Evolutionary conservation across 2,888 invertebrate species (phyloP).

Genomic region (Desoria tigrina): DNA sequence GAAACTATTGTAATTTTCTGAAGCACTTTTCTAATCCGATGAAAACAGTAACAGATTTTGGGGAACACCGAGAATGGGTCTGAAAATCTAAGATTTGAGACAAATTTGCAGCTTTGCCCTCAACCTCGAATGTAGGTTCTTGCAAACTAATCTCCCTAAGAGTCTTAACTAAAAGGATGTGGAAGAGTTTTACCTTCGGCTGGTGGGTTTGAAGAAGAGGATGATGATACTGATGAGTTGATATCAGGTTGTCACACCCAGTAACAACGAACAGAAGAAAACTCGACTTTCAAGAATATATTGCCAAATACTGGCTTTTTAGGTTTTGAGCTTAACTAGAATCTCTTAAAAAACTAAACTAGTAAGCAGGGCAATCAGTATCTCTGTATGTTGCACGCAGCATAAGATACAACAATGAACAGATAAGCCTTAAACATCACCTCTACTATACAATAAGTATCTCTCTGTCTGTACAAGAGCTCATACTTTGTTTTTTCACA

Average conservation of each 20-base stretch:
- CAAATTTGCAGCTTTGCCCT: too few species aligned
- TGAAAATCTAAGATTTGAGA: too few species aligned
- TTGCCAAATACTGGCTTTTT: constrained; percentile 18
- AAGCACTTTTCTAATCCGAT: too few species aligned
- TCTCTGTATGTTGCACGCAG: constrained; percentile 7
- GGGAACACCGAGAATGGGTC: too few species aligned
- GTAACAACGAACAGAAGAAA: constrained; percentile 27
- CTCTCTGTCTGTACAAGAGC: not conserved
- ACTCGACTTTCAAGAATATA: constrained; percentile 18
- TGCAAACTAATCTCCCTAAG: not conserved
- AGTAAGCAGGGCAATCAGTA: constrained; percentile 13
- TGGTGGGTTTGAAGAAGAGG: constrained; percentile 10
- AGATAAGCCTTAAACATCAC: not conserved
- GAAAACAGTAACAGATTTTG: too few species aligned
- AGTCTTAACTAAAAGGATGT: constrained; percentile 1
- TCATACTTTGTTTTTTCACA: not conserved
- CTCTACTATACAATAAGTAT: too few species aligned
- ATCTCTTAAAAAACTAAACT: constrained; percentile 10
- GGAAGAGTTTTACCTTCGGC: constrained; percentile 1
- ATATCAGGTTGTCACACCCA: constrained; percentile 45
- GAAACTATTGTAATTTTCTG: too few species aligned
- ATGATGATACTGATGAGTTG: constrained; percentile 32
- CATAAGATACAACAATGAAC: constrained; percentile 10
- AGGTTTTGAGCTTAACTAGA: constrained; percentile 18
- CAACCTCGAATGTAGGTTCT: not conserved